Evolutionary conservation across 2,888 invertebrate genomes (phyloP).

Genomic region (Latrodectus elegans): DNA sequence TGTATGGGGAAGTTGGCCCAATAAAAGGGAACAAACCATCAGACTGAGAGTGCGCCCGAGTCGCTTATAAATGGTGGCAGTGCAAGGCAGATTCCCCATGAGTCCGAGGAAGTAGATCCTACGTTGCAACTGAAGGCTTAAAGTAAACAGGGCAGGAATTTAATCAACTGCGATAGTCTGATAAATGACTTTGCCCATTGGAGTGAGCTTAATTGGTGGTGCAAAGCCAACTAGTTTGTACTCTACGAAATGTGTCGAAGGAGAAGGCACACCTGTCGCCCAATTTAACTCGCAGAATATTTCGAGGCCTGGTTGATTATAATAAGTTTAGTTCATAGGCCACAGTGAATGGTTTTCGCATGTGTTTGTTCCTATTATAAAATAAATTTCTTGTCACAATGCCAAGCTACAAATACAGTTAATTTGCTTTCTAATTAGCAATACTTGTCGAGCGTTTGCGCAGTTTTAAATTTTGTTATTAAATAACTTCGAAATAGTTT

Average conservation of each 20-base stretch:
- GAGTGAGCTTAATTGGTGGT: slow-evolving; percentile 35
- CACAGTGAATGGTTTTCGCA: not conserved
- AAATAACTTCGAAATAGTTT: too few relatives aligned
- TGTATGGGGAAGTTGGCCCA: not conserved
- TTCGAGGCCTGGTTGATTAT: not conserved
- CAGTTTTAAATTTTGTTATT: too few relatives aligned
- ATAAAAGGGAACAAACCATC: not conserved
- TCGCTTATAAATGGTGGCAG: not conserved
- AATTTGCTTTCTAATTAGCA: too few relatives aligned
- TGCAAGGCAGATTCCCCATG: not conserved
- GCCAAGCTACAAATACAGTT: too few relatives aligned
- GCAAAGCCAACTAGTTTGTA: not conserved
- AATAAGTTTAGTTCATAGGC: not conserved
- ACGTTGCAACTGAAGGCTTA: slow-evolving; percentile 1
- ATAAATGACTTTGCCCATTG: slow-evolving; percentile 53
- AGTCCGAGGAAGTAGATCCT: not conserved
- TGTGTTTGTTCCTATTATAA: too few relatives aligned
- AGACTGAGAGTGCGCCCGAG: not conserved
- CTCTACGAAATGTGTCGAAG: not conserved
- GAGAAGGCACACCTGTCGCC: not conserved
- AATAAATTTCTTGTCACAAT: too few relatives aligned
- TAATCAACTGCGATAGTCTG: slow-evolving; percentile 40
- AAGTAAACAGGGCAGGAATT: slow-evolving; percentile 53
- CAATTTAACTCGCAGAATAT: not conserved
- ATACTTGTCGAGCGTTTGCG: too few relatives aligned